These are phyloP conservation scores for Carassius carassius DNA, from an alignment of 2,113 vertebrate species.

Conservation along the genomic window DNA sequence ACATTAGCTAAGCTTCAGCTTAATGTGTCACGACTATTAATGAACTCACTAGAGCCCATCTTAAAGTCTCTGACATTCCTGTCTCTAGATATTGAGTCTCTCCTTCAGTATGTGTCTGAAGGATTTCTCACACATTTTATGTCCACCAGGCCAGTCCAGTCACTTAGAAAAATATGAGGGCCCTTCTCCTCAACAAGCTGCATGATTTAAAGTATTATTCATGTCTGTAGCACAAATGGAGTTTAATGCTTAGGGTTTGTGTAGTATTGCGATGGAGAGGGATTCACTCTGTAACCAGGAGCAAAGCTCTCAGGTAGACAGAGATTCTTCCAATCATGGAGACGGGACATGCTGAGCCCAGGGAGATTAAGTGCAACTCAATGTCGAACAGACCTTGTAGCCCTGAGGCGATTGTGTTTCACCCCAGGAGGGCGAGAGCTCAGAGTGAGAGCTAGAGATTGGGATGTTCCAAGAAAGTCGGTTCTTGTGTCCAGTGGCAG, in stretches of 20 bases:
- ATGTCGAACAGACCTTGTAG: slow-evolving; percentile 58
- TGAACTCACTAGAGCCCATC: not conserved
- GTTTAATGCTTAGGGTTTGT: not conserved
- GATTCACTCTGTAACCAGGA: not conserved
- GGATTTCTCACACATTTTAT: not conserved
- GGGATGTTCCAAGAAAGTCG: not conserved
- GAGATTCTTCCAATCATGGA: slow-evolving; percentile 14
- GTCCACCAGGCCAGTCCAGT: not conserved
- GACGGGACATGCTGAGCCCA: slow-evolving; percentile 41
- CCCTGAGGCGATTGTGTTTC: slow-evolving; percentile 65
- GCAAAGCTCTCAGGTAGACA: slow-evolving; percentile 23
- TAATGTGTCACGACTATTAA: not conserved
- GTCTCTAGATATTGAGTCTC: not conserved
- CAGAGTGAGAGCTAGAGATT: not conserved
- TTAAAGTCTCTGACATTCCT: not conserved
- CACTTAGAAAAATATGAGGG: not conserved
- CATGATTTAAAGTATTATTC: not conserved
- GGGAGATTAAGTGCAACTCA: slow-evolving; percentile 54
- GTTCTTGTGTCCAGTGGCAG: slow-evolving; percentile 24
- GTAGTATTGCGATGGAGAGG: not conserved
- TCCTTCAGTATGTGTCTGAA: not conserved
- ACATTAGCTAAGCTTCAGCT: not conserved
- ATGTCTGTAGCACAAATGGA: not conserved
- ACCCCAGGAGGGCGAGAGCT: slow-evolving; percentile 50
- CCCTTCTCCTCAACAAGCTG: not conserved